Percentiles rank a stretch among this genome's conserved stretches.
phyloP scores from a whole-genome alignment of 1,140 invertebrate species.

The Microplitis mediator region DNA sequence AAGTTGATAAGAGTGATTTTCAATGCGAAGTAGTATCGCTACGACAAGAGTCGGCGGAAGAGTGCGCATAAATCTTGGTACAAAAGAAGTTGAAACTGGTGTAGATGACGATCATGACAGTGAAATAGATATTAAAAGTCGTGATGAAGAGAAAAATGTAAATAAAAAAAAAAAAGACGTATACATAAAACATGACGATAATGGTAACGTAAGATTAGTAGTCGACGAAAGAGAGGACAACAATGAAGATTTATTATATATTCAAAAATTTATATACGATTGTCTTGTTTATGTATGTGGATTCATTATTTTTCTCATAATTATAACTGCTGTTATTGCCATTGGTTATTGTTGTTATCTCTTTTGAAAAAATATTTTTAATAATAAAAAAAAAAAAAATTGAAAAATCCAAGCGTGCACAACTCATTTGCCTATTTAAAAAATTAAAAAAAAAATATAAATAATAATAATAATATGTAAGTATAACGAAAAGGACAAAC shows the following conservation, averaged over 20 bases:
- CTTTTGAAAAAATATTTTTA: neutral
- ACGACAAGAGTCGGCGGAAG: neutral
- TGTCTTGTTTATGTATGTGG: constrained; percentile 31
- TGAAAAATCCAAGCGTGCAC: neutral
- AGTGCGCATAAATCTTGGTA: constrained; percentile 3
- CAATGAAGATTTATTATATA: neutral
- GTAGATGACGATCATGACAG: neutral
- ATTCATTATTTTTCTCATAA: constrained; percentile 22
- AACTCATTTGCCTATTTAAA: too few species aligned
- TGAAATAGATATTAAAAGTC: neutral
- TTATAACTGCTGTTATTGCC: constrained; percentile 9
- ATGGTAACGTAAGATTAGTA: neutral
- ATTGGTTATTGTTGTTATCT: constrained; percentile 29
- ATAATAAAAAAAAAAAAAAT: neutral
- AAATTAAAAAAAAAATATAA: too few species aligned
- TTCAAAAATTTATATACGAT: constrained; percentile 22
- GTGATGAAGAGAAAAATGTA: neutral
- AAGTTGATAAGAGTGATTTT: neutral
- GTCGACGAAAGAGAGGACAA: neutral
- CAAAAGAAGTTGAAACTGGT: neutral
- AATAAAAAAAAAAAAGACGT: neutral
- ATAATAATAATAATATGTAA: too few species aligned
- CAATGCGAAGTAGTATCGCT: neutral
- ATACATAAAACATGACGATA: neutral
- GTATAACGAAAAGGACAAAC: too few species aligned